Conservation (phyloP, 1,140 invertebrate species). For the Cotesia glomerata region DNA sequence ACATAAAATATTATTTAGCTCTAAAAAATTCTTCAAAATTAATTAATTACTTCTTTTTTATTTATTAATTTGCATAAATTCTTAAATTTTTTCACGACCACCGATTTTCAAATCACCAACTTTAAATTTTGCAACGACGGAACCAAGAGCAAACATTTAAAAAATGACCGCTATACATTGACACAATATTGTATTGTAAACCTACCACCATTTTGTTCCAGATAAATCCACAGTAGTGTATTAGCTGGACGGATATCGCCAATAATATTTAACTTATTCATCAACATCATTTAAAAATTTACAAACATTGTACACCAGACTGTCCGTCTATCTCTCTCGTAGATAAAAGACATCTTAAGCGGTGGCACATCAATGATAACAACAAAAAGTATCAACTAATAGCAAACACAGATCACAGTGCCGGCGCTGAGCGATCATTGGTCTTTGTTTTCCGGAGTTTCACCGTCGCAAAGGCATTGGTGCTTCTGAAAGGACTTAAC, state of each 20-base stretch:
- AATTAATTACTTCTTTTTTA: too few relatives aligned
- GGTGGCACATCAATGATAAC: constrained; percentile 1
- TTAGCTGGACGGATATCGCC: constrained; percentile 30
- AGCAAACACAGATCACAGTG: constrained; percentile 46
- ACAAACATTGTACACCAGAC: neutral
- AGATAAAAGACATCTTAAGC: neutral
- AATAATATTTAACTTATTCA: constrained; percentile 4
- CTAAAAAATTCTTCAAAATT: too few relatives aligned
- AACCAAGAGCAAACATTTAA: neutral
- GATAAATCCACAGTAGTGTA: constrained; percentile 3
- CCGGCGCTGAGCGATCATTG: constrained; percentile 81
- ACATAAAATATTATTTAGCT: too few relatives aligned
- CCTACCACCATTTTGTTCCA: neutral
- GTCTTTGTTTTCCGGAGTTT: constrained; percentile 85
- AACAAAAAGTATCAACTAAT: neutral
- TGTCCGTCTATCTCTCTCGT: constrained; percentile 6
- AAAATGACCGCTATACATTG: too few relatives aligned
- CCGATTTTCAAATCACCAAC: too few relatives aligned
- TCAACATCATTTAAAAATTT: constrained; percentile 13
- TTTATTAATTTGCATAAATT: too few relatives aligned
- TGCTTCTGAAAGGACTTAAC: constrained; percentile 66
- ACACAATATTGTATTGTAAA: too few relatives aligned
- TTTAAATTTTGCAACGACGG: constrained; percentile 1
- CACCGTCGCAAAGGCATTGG: constrained; percentile 83
- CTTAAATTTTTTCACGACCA: too few relatives aligned